Base-by-base conservation (phyloP, 2,113 vertebrate genomes). In the Cinclus cinclus region DNA sequence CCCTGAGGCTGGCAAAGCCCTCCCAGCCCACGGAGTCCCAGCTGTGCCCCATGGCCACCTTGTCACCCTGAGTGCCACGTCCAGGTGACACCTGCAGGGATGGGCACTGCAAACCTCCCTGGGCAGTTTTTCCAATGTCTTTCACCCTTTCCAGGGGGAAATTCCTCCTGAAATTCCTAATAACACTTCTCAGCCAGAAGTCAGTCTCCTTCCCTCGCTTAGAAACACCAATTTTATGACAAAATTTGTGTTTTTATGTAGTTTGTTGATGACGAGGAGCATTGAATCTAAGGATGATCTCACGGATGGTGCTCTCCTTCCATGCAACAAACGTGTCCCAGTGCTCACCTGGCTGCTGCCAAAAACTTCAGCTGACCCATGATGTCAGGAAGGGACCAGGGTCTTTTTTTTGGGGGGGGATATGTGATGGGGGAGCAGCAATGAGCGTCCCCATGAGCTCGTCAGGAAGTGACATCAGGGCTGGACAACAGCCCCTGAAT, bases 401-500 rank as follows among this genome's bases (percentile, higher is more conserved):
- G 1, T 39, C 31, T 28, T 65, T 44, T 63, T 76, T 77, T 59
- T 11, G 74, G 88, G 84, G 84, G 74, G 88, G 84, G 84, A 49
- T 60, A 15, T 80, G 52, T 62, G 62, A 50, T 68, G 77, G 46
- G 77, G 46, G 64, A 95, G 8, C 59, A 94, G 42, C 47, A 87
- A 35, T 0, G 11, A 78, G 33, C 27, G 46, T 58, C 83, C 73
- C 9, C 33, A 75, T 13, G 60, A 83, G 56, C 83, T 73, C 13
- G 7, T 80, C 65, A 93, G 95, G 96, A 96, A 96, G 96, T 96
- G 96, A 97, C 96, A 94, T 94, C 93, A 94, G 81, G 67, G 70
- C 77, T 84, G 85, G 88, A 64, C 35, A 55, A 71, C 85, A 92
- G 62, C 39, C 6, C 20, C 42, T 67, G 60, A 44, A 49, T 9